Base-by-base conservation (phyloP, 2,797 vertebrate species). In the Avahi laniger region DNA sequence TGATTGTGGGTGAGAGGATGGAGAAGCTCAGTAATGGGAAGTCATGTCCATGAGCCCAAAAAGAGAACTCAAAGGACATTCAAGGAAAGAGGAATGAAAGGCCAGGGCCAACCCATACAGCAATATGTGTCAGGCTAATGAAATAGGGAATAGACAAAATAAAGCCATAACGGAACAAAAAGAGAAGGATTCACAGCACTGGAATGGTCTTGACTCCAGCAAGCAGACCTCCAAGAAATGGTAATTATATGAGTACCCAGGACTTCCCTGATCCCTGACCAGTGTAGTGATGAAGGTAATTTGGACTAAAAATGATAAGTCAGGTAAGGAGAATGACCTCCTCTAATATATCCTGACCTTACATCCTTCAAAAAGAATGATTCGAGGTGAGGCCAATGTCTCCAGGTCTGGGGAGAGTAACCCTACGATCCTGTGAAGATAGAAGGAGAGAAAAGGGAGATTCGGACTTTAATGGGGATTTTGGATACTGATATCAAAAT, bases 11-110 rank as follows among this genome's bases (percentile, higher is more conserved):
- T 26, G 48, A 38, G 35, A 9, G 6, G 14, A 22, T 54, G 20
- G n/a, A 52, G 50, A 73, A 73, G 8, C 8, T 35, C 70, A 30
- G 26, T 46, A 73, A 43, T 73, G 41, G 5, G 26, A 73, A 73
- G 14, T 4, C 7, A 8, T 43, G 38, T 13, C 0, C 41, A 72
- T 24, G 10, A 8, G 0, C 0, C 15, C 5, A 4, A 38, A 82
- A 38, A 50, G 5, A 7, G 43, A 91, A 35, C 20, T n/a, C 22
- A 78, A 54, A 41, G 35, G 48, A 28, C 9, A 17, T 26, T 8
- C 11, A 20, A 90, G 26, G 13, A 46, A 48, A 83, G 20, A 14
- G 15, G 13, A 69, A 52, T 26, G 5, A 69, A 26, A 35, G 5
- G n/a, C 7, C 15, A 57, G 38, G 22, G 7, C 6, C 20, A 43